Evolutionary conservation across 35 echinoderm and acorn worm genomes (phyloP), one percentile per base, ranked within the genome.

Genomic region (Apostichopus californicus): DNA sequence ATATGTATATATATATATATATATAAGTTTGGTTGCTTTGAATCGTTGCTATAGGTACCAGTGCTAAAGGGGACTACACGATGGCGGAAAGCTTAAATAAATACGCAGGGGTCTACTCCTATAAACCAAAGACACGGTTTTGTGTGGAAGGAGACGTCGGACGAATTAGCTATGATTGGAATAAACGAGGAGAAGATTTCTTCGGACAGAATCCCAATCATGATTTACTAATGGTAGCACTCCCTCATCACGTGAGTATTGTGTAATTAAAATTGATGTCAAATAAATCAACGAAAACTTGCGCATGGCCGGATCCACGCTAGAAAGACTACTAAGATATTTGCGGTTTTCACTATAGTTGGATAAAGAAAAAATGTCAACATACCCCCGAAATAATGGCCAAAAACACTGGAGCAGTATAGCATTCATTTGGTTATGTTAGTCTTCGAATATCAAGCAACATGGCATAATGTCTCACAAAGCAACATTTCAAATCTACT

Each of bases 151-250:
- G 57, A 5, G 70, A 95, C 55, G 65, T 58, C 25, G 96, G 94
- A 23, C 95, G 92, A 55, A 95, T 98, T 1, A 98, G 93, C 26
- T 98, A 93, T 72, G 96, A 98, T 23, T 98, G 96, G 96, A 98
- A 98, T 87, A 95, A 95, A 70, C 56, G 53, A 46, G 79, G 89
- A 7, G 77, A 72, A 3, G 85, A 94, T 78, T 94, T 92, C 58
- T 86, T 55, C 23, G 94, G 89, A 8, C 21, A 77, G 25, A 95
- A 94, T 63, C 86, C 92, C 2, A 81, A 92, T 52, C 73, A 90
- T 55, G 60, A 95, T 23, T 57, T 98, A 15, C 84, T 98, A 13
- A 95, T 92, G 25, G 92, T 92, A 1, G 92, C 87, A 1, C 53
- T 98, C 24, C 96, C 94, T 53, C 96, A 98, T 73, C 96, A 98